Percentiles rank a stretch among this genome's conserved stretches.
Evolutionary conservation across 64 coral and sea anemone genomes (phyloP).

Genomic region (Dendronephthya gigantea): DNA sequence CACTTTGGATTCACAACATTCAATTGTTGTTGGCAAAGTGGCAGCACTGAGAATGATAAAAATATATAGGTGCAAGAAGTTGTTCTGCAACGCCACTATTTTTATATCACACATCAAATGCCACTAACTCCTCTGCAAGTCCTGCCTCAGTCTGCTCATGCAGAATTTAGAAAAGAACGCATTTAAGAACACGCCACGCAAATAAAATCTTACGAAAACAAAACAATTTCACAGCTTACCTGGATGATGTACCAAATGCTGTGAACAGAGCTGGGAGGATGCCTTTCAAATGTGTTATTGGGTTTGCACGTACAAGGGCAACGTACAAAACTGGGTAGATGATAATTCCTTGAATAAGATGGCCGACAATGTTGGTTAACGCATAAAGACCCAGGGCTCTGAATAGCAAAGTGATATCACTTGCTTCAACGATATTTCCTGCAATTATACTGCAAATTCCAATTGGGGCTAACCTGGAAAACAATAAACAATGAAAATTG

Average conservation of each 20-base stretch:
- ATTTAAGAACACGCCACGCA: no score
- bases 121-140: no score
- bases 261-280: background rate
- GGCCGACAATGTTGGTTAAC: background rate
- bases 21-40: background rate
- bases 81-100: no score
- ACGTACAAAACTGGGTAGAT: background rate
- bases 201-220: no score
- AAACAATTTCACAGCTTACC: background rate
- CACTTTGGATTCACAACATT: constrained; percentile 10
- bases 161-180: no score
- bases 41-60: background rate
- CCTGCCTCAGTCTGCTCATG: no score
- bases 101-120: no score
- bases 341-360: background rate
- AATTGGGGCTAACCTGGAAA: constrained; percentile 3
- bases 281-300: background rate
- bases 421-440: background rate
- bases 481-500: background rate
- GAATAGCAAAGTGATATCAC: background rate
- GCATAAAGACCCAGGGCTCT: background rate
- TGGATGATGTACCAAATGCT: constrained; percentile 1
- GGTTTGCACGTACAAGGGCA: background rate
- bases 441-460: constrained; percentile 16
- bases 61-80: no score